phyloP scores from a whole-genome alignment of 2,888 invertebrate genomes.

The Nyleta sp. region DNA sequence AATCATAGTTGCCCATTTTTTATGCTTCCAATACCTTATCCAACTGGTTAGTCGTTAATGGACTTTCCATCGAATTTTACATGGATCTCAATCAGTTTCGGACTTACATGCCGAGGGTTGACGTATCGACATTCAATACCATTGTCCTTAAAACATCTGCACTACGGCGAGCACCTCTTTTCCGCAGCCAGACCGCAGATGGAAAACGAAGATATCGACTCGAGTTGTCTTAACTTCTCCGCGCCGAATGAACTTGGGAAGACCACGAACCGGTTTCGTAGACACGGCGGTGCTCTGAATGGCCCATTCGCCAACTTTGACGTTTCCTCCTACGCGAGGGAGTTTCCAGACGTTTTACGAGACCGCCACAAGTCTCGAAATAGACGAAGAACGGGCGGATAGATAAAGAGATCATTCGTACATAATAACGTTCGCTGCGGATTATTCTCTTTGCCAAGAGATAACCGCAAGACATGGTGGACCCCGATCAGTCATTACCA shows the following conservation, averaged over 20 bases:
- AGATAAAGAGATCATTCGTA: slow-evolving; percentile 54
- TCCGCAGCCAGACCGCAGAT: slow-evolving; percentile 19
- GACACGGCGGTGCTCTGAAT: slow-evolving; percentile 72
- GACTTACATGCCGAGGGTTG: not conserved
- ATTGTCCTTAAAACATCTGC: slow-evolving; percentile 12
- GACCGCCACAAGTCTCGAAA: slow-evolving; percentile 68
- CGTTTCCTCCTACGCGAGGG: slow-evolving; percentile 72
- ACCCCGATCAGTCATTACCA: slow-evolving; percentile 13
- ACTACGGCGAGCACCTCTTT: slow-evolving; percentile 1
- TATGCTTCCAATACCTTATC: too few relatives aligned
- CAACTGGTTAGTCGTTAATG: too few relatives aligned
- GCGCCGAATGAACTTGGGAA: slow-evolving; percentile 70
- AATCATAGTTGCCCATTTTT: too few relatives aligned
- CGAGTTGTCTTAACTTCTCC: slow-evolving; percentile 45
- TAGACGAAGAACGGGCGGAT: slow-evolving; percentile 26
- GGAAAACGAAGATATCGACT: slow-evolving; percentile 41
- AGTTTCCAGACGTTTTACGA: slow-evolving; percentile 76
- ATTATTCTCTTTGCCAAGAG: slow-evolving; percentile 32
- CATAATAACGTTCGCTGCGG: slow-evolving; percentile 45
- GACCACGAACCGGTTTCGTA: slow-evolving; percentile 71
- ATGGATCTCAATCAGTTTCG: too few relatives aligned
- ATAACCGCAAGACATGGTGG: slow-evolving; percentile 19
- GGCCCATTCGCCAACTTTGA: slow-evolving; percentile 75
- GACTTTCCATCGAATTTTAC: too few relatives aligned
- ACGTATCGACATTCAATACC: not conserved